Conservation (phyloP, 2,888 invertebrate species). For the Lasiommata megera region DNA sequence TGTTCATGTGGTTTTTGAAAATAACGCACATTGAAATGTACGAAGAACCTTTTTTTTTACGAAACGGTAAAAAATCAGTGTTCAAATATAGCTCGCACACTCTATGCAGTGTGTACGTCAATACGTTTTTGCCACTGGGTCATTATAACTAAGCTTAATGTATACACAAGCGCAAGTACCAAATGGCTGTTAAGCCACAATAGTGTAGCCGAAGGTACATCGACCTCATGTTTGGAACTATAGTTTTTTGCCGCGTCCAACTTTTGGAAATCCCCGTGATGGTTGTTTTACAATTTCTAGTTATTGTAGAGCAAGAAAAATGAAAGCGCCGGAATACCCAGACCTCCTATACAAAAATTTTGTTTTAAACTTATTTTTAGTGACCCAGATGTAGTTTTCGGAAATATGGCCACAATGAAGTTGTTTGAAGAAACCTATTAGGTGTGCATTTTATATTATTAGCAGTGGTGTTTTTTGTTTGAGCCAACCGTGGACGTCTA, state of each 20-base stretch:
- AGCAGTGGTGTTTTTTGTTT: conserved; percentile 4
- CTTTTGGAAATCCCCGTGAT: conserved; percentile 58
- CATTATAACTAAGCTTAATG: conserved; percentile 25
- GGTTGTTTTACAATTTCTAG: conserved; percentile 37
- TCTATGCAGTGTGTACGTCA: not conserved
- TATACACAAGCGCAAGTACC: conserved; percentile 23
- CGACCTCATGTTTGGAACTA: conserved; percentile 50
- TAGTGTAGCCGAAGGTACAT: conserved; percentile 36
- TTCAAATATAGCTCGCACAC: not conserved
- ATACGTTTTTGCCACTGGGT: conserved; percentile 18
- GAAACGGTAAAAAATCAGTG: not conserved
- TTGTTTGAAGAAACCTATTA: conserved; percentile 7
- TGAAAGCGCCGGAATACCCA: conserved; percentile 17
- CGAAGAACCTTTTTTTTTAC: no score
- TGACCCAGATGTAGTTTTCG: conserved; percentile 18
- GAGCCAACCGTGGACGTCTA: not conserved
- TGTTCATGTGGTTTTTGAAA: no score
- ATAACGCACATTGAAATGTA: no score
- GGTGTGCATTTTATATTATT: conserved; percentile 1
- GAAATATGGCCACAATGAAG: conserved; percentile 7
- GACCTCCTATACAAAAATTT: conserved; percentile 10
- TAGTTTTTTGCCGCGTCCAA: conserved; percentile 48
- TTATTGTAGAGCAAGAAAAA: conserved; percentile 23
- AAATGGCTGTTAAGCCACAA: conserved; percentile 21
- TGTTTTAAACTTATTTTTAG: conserved; percentile 14